Base-by-base conservation (phyloP, 2,797 vertebrate species). In the Anabas testudineus region DNA sequence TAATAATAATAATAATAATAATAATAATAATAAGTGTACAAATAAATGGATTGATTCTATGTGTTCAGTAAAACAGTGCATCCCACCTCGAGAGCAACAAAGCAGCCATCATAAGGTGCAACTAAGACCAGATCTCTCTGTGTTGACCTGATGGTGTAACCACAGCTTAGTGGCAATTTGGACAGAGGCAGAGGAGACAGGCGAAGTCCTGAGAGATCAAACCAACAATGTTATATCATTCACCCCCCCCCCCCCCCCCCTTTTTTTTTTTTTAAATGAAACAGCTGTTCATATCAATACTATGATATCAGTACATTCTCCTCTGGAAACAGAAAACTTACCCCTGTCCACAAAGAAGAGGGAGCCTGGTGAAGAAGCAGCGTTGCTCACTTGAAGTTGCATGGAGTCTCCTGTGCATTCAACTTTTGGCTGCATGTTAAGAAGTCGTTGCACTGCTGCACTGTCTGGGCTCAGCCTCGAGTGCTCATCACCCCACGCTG, bases 91-190 rank as follows among this genome's bases (percentile, higher is more conserved):
- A 79, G 71, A 3, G 76, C 9, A 2, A 94, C 79, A 68, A 93
- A 94, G 71, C 94, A 95, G 5, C 92, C 93, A 71, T 93, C 74
- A 60, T 93, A 93, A 39, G 93, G 92, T 13, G 91, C 91, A 51
- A 72, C 51, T 5, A 94, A 76, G 41, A 87, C 67, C 42, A 91
- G 66, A 37, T 89, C 84, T 45, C 45, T 74, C 34, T 0, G 68
- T 5, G 85, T 90, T 21, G 82, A 87, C 28, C 26, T 65, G 43
- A 93, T 1, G 1, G 74, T 82, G 71, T 94, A 91, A 22, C 94
- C 94, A 84, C 94, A 95, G 74, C 88, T 91, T 42, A 62, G 51
- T 7, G 93, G 93, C 43, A 95, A 55, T 54, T 89, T 87, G 1
- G 88, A 89, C 52, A 94, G 60, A 28, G 91, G 91, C 43, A 95